phyloP scores from a whole-genome alignment of 2,113 vertebrate genomes.

The Promerops cafer region DNA sequence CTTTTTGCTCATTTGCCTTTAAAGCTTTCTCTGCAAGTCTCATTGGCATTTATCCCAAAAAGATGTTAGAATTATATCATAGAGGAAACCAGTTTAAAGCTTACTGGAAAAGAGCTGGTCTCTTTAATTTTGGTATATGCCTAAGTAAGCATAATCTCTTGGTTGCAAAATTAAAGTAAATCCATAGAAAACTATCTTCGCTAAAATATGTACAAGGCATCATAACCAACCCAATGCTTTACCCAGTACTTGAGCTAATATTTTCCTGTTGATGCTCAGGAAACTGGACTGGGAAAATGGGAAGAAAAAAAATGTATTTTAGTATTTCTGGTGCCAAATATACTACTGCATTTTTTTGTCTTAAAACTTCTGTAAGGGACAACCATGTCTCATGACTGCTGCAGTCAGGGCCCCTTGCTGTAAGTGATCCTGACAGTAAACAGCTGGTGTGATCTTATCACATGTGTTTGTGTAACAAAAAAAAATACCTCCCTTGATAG shows the following conservation, averaged over 20 bases:
- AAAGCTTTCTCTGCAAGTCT: neutral
- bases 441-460: neutral
- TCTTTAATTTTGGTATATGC: neutral
- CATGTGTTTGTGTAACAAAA: neutral
- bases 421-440: neutral
- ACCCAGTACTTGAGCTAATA: neutral
- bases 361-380: neutral
- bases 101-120: neutral
- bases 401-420: neutral
- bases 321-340: neutral
- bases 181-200: neutral
- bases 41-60: neutral
- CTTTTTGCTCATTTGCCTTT: neutral
- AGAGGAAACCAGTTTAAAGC: neutral
- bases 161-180: neutral
- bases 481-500: neutral
- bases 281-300: neutral
- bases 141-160: neutral
- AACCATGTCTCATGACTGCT: rapidly evolving
- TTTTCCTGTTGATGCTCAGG: neutral
- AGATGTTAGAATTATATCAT: neutral
- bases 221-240: neutral
- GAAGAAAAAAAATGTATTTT: neutral
- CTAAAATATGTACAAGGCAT: neutral
- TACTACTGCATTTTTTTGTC: neutral